Evolutionary conservation across 2,797 vertebrate genomes (phyloP).

Genomic region (Anguilla pacifica): DNA sequence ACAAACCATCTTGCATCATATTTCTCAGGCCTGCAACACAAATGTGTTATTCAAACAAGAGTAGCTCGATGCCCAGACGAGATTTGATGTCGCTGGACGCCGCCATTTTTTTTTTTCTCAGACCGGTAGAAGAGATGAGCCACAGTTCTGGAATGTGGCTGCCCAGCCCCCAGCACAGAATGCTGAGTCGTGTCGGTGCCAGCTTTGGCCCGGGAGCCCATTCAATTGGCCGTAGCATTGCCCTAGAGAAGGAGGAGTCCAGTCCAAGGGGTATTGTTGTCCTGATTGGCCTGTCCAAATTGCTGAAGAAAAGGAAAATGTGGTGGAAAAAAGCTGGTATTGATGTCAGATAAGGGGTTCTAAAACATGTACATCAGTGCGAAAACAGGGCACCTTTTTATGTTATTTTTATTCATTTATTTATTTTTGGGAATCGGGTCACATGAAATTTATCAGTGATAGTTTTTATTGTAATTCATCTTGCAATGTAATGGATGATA

Average conservation of each 20-base stretch:
- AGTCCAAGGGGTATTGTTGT: not conserved
- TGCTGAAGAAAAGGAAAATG: not conserved
- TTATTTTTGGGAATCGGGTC: not conserved
- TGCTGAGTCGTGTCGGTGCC: not conserved
- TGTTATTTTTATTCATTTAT: not conserved
- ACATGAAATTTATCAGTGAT: not conserved
- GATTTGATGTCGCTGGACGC: not conserved
- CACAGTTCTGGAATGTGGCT: not conserved
- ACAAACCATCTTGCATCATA: not conserved
- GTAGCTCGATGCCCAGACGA: not conserved
- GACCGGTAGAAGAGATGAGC: not conserved
- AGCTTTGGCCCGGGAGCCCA: not conserved
- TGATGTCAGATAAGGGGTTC: not conserved
- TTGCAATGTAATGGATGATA: constrained; percentile 50
- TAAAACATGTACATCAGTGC: not conserved
- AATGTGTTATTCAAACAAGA: not conserved
- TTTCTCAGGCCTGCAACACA: not conserved
- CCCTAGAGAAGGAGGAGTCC: not conserved
- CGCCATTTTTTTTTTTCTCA: not conserved
- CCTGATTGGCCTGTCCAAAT: not conserved
- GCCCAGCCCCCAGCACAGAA: not conserved
- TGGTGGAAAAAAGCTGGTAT: not conserved
- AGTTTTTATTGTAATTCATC: not conserved
- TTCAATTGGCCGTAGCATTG: not conserved
- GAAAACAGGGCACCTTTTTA: not conserved